Base-by-base conservation (phyloP, 2,888 invertebrate genomes). In the Alentia gelatinosa region DNA sequence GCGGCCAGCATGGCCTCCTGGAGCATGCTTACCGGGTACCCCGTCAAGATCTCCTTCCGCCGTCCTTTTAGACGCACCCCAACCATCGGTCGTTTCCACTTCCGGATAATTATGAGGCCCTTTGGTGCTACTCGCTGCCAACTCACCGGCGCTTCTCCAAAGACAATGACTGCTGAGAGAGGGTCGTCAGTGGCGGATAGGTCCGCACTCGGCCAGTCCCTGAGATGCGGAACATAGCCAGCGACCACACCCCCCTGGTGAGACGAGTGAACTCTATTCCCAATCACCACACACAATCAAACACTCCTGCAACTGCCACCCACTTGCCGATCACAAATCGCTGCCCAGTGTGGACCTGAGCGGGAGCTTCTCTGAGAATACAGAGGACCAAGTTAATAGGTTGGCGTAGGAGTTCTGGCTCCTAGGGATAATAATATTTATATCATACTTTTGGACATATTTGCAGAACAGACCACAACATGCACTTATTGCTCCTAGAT, bases 91-190 rank as follows among this genome's bases (percentile, higher is more conserved):
- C 47, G 42, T 30, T 33, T 26, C 47, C 47, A 86, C 50, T 86
- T 47, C 47, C 86, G 86, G 86, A 26, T 86, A 86, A 47, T 86
- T 26, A 47, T 30, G 86, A n/a, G 47, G 30, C 30, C 26, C 47
- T 47, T 47, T 42, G 33, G 86, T 30, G 86, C 30, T 47, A 47
- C 86, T 86, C 26, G 86, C n/a, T 15, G 42, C 30, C 42, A 42
- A 47, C 47, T 86, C 86, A 30, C 30, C 30, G 26, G 30, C 7
- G 75, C n/a, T 75, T 3, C 35, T 75, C 35, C 33, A 37, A 37
- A 86, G 86, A 86, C 86, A 86, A 86, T 86, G 42, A 56, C n/a
- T n/a, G n/a, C 9, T 56, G 56, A 56, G 56, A 56, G 56, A 56
- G 56, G 56, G n/a, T 56, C 56, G n/a, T 56, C 56, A 15, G n/a